These are phyloP conservation scores for Abrostola tripartita DNA, from an alignment of 2,888 invertebrate species.

Conservation along the genomic window DNA sequence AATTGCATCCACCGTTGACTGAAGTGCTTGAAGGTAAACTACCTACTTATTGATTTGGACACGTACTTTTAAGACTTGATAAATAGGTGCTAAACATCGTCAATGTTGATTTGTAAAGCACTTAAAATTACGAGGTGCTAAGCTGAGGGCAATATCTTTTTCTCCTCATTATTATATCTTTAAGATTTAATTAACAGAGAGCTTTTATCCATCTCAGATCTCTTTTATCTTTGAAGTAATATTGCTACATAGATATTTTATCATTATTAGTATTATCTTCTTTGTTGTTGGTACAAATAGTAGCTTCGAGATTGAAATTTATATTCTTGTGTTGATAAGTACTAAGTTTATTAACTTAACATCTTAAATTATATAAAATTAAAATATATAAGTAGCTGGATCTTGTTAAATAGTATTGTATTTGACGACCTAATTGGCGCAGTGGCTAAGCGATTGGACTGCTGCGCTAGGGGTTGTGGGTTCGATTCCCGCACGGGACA, in stretches of 20 bases:
- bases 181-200: slow-evolving; percentile 14
- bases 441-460: too few relatives aligned
- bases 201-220: slow-evolving; percentile 15
- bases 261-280: background rate
- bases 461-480: too few relatives aligned
- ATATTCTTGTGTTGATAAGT: background rate
- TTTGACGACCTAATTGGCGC: too few relatives aligned
- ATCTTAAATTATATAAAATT: background rate
- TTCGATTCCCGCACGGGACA: too few relatives aligned
- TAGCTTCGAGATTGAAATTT: background rate
- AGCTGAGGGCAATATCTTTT: slow-evolving; percentile 11
- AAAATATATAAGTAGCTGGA: too few relatives aligned
- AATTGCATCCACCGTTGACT: too few relatives aligned
- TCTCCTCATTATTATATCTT: slow-evolving; percentile 10
- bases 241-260: background rate
- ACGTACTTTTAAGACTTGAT: background rate
- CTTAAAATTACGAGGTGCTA: slow-evolving; percentile 11
- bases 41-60: too few relatives aligned
- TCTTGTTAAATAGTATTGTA: too few relatives aligned
- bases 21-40: too few relatives aligned
- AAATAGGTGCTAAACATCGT: background rate
- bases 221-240: slow-evolving; percentile 4
- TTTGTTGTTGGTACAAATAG: slow-evolving; percentile 1
- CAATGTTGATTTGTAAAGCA: slow-evolving; percentile 8
- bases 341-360: background rate